A percentile compares a stretch with the other conserved stretches of the same genome.
phyloP scores from a whole-genome alignment of 2,888 invertebrate species.

The Leptinotarsa haldemani region DNA sequence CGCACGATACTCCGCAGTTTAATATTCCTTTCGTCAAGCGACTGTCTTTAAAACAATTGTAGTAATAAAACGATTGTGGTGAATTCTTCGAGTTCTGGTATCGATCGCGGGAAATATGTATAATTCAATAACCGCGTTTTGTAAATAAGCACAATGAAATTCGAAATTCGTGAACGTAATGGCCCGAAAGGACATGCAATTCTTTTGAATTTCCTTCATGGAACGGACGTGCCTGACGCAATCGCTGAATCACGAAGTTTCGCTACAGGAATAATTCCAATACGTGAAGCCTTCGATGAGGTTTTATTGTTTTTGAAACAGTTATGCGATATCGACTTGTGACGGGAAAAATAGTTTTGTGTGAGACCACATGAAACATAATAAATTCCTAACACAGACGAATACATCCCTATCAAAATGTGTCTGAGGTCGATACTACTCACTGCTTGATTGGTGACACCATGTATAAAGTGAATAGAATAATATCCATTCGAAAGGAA shows the following conservation, averaged over 20 bases:
- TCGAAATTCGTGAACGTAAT: conserved; percentile 31
- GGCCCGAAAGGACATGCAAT: conserved; percentile 28
- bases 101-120: conserved; percentile 20
- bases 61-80: conserved; percentile 17
- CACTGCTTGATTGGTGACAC: neutral
- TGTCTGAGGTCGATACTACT: neutral
- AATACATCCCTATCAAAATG: no score
- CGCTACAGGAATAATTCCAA: conserved; percentile 7
- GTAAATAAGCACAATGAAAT: conserved; percentile 28
- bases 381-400: no score
- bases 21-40: conserved; percentile 10
- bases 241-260: conserved; percentile 22
- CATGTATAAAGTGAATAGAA: neutral
- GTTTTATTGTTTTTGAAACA: neutral
- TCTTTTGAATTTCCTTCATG: conserved; percentile 20
- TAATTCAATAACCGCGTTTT: conserved; percentile 27
- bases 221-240: conserved; percentile 22
- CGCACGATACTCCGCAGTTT: conserved; percentile 13
- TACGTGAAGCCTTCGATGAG: conserved; percentile 6
- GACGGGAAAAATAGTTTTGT: no score
- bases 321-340: neutral
- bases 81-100: conserved; percentile 13
- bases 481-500: neutral
- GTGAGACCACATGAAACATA: no score
- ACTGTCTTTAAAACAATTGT: conserved; percentile 15